phyloP scores from a whole-genome alignment of 2,797 vertebrate genomes.

The Limosa lapponica region DNA sequence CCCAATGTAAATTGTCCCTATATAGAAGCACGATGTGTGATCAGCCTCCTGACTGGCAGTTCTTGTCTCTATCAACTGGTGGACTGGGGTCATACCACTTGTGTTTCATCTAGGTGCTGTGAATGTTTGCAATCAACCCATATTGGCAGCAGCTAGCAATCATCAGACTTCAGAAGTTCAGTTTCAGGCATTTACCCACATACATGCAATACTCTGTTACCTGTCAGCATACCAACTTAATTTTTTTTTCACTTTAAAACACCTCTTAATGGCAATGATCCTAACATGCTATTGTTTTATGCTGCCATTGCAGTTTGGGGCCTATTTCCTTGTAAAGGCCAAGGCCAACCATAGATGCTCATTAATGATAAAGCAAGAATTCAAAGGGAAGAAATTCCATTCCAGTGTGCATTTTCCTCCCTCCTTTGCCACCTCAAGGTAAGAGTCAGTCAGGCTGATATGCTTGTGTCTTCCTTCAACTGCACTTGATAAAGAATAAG shows the following conservation, averaged over 20 bases:
- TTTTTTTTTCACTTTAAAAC: neutral
- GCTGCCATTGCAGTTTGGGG: neutral
- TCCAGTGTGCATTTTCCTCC: neutral
- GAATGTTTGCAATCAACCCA: neutral
- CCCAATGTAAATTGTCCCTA: neutral
- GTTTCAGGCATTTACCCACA: neutral
- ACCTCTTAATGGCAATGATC: neutral
- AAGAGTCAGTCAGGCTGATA: neutral
- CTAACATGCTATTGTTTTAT: neutral
- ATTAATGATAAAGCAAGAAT: neutral
- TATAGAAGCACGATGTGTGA: neutral
- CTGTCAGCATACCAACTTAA: neutral
- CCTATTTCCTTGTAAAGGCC: neutral
- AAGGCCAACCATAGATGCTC: neutral
- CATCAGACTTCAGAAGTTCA: neutral
- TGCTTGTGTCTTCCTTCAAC: neutral
- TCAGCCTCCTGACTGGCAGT: rapidly evolving
- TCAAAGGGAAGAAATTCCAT: neutral
- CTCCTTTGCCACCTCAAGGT: neutral
- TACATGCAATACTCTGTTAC: neutral
- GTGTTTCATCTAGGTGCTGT: neutral
- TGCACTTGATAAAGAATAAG: neutral
- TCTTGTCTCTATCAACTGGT: neutral
- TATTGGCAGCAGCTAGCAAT: neutral
- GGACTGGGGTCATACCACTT: neutral